Evolutionary conservation across 1,140 invertebrate genomes (phyloP).

Genomic region (Leptinotarsa defecta): DNA sequence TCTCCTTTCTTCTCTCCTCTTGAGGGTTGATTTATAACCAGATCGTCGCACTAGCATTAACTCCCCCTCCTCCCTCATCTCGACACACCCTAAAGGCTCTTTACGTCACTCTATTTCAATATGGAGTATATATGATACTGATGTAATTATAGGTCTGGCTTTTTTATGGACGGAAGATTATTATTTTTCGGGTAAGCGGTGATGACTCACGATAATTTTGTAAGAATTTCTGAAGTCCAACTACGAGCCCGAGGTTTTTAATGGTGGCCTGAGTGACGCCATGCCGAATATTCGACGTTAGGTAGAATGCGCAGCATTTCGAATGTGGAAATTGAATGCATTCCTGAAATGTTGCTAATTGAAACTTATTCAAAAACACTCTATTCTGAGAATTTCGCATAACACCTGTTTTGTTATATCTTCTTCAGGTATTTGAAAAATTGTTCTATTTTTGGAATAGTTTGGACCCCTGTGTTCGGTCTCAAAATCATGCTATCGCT

Average conservation of each 20-base stretch:
- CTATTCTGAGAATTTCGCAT: too few species aligned
- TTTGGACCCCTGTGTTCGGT: too few species aligned
- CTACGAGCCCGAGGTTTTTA: not conserved
- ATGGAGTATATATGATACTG: constrained; percentile 3
- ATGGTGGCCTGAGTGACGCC: not conserved
- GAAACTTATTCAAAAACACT: too few species aligned
- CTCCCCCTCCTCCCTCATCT: not conserved
- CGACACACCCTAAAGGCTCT: not conserved
- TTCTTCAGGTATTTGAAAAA: too few species aligned
- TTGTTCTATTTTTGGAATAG: too few species aligned
- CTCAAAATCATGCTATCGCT: too few species aligned
- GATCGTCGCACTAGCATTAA: not conserved
- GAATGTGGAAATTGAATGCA: too few species aligned
- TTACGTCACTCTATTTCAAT: constrained; percentile 8
- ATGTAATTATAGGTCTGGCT: not conserved
- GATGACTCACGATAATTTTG: constrained; percentile 3
- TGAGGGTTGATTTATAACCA: not conserved
- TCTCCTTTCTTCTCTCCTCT: not conserved
- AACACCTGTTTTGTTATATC: too few species aligned
- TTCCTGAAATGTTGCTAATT: too few species aligned
- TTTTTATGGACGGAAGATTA: constrained; percentile 6
- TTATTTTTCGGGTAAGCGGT: constrained; percentile 11
- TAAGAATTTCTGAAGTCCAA: not conserved
- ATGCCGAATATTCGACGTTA: not conserved
- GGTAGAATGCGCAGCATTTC: too few species aligned